Conservation (phyloP, 2,888 invertebrate genomes). For the Glomeris marginata region DNA sequence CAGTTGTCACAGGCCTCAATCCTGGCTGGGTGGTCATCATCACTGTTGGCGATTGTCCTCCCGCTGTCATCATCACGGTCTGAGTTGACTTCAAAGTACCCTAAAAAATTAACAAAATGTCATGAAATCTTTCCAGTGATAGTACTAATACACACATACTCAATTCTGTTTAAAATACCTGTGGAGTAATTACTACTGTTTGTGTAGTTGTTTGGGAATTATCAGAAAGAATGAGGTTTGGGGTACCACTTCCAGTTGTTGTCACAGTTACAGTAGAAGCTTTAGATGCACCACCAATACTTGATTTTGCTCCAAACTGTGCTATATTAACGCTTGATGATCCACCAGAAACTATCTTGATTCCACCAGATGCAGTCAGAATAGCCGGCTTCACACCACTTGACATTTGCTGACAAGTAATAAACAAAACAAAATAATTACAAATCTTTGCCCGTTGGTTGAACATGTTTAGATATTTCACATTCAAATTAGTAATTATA, state of each 20-base stretch:
- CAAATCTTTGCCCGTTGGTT: too few species aligned
- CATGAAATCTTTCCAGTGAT: too few species aligned
- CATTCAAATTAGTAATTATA: too few species aligned
- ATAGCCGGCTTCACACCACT: constrained; percentile 12
- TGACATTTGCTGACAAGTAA: constrained; percentile 6
- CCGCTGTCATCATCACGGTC: constrained; percentile 15
- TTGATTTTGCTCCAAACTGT: constrained; percentile 12
- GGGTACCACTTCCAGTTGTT: constrained; percentile 2
- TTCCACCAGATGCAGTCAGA: constrained; percentile 12
- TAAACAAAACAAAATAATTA: too few species aligned
- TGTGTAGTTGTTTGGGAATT: constrained; percentile 9
- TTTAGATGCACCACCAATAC: constrained; percentile 11
- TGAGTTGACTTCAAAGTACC: constrained; percentile 16
- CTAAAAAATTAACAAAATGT: background rate
- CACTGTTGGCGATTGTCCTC: constrained; percentile 12
- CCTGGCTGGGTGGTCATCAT: constrained; percentile 15
- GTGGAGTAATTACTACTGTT: constrained; percentile 12
- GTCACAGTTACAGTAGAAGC: constrained; percentile 8
- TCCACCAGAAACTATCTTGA: constrained; percentile 12
- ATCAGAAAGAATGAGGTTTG: constrained; percentile 12
- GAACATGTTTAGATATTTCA: too few species aligned
- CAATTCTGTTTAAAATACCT: background rate
- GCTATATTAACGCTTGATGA: constrained; percentile 8
- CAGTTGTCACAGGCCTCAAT: constrained; percentile 11
- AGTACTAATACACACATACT: too few species aligned